Evolutionary conservation across 2,113 vertebrate genomes (phyloP).

Genomic region (Percina caprodes): DNA sequence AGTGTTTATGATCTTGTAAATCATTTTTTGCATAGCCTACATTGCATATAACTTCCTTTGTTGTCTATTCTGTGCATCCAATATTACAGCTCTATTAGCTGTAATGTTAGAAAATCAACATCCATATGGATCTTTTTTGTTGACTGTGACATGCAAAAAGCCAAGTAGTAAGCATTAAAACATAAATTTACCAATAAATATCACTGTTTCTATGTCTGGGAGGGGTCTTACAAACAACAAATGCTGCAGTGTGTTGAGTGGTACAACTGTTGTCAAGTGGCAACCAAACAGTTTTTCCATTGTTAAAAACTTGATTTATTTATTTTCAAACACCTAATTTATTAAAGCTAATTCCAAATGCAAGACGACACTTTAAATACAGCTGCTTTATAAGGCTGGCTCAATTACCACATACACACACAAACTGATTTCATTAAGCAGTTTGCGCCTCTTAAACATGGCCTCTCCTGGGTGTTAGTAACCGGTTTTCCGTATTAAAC

Average conservation of each 20-base stretch:
- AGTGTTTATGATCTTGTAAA: background rate
- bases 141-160: background rate
- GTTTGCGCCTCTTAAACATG: slow-evolving; percentile 67
- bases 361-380: slow-evolving; percentile 54
- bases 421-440: slow-evolving; percentile 68
- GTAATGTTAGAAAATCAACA: background rate
- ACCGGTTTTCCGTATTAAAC: slow-evolving; percentile 72
- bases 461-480: slow-evolving; percentile 73
- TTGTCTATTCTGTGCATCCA: background rate
- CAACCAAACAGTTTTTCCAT: slow-evolving; percentile 11
- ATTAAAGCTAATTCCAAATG: slow-evolving; percentile 42
- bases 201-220: background rate
- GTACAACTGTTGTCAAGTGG: background rate
- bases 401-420: slow-evolving; percentile 39
- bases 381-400: slow-evolving; percentile 55
- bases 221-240: slow-evolving; percentile 2
- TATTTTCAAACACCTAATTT: slow-evolving; percentile 25
- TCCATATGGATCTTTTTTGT: background rate
- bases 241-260: background rate
- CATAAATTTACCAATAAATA: background rate
- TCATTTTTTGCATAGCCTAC: background rate
- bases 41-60: background rate
- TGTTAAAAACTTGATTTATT: slow-evolving; percentile 37
- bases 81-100: too few relatives aligned
- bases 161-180: background rate